Conservation (phyloP, 2,113 vertebrate species). For the Sander vitreus region DNA sequence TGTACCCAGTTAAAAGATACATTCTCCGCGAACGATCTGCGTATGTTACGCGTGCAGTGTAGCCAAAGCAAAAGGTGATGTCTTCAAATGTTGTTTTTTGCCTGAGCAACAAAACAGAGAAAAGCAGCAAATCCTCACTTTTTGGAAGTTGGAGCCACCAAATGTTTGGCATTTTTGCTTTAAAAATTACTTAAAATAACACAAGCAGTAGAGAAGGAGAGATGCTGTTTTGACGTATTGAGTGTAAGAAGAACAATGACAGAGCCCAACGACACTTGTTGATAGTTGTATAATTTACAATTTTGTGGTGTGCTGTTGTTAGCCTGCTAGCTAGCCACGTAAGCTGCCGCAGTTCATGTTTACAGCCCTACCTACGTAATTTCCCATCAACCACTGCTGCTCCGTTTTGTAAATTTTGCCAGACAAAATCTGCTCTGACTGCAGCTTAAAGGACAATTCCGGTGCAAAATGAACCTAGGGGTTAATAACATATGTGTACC, state of each 20-base stretch:
- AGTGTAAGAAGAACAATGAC: neutral
- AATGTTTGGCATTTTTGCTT: neutral
- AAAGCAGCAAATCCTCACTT: neutral
- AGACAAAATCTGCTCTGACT: neutral
- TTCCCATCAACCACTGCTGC: neutral
- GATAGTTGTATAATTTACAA: neutral
- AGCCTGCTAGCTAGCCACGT: neutral
- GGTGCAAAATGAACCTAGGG: too few species aligned
- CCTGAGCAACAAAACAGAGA: neutral
- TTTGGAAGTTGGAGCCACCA: neutral
- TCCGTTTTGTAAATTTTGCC: neutral
- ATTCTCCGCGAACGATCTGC: too few species aligned
- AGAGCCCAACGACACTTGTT: neutral
- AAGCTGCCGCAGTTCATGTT: neutral
- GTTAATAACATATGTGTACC: too few species aligned
- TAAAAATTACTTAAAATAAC: neutral
- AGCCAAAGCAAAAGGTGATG: neutral
- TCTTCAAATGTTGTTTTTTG: neutral
- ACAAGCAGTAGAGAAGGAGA: neutral
- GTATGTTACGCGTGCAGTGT: too few species aligned
- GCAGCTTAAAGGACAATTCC: too few species aligned
- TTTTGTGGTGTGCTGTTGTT: neutral
- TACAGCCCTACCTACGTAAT: neutral
- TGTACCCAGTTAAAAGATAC: too few species aligned
- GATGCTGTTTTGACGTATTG: neutral